phyloP scores from a whole-genome alignment of 2,113 vertebrate genomes.

The Labeo catla region DNA sequence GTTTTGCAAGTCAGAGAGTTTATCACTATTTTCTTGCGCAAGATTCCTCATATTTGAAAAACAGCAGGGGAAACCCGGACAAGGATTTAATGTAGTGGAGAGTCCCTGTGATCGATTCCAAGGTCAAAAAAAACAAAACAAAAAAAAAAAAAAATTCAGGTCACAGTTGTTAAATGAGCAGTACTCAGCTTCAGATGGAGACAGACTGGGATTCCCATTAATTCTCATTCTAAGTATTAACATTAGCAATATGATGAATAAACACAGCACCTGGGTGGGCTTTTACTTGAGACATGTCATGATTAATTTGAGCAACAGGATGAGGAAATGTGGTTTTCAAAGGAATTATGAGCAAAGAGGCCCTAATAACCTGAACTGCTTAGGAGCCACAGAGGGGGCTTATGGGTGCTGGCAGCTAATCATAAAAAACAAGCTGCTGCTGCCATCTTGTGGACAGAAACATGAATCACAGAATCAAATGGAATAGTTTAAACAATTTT shows the following conservation, averaged over 20 bases:
- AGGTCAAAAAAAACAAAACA: background rate
- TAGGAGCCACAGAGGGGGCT: background rate
- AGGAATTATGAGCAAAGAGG: background rate
- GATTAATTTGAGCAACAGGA: background rate
- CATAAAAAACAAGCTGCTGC: background rate
- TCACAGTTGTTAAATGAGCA: no score
- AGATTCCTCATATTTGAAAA: background rate
- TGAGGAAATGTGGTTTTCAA: background rate
- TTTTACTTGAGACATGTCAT: background rate
- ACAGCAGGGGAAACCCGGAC: background rate
- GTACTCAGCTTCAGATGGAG: background rate
- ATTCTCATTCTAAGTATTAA: background rate
- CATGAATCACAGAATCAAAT: background rate
- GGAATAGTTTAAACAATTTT: background rate
- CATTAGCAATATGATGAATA: background rate
- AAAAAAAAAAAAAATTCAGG: no score
- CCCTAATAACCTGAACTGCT: background rate
- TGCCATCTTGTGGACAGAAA: slow-evolving; percentile 49
- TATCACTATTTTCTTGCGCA: background rate
- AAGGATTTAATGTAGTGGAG: background rate
- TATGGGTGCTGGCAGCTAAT: background rate
- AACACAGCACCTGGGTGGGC: slow-evolving; percentile 9
- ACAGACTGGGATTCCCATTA: background rate
- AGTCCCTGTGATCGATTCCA: background rate
- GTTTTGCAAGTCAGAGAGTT: background rate